Evolutionary conservation across 2,113 vertebrate species (phyloP).

Genomic region (Hiodon tergisus): DNA sequence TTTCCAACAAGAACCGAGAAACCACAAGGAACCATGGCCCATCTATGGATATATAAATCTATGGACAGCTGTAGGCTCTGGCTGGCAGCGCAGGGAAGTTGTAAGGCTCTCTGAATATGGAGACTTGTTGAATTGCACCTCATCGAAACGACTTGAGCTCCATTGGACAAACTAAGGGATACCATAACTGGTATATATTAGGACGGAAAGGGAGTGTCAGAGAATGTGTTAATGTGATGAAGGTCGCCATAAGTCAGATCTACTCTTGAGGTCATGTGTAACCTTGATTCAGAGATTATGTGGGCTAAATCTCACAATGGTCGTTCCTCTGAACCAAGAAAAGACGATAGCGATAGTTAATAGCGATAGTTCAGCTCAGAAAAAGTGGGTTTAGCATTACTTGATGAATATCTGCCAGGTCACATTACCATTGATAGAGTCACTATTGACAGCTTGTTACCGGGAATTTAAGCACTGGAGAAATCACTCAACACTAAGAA

Average conservation of each 20-base stretch:
- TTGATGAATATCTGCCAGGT: constrained; percentile 1
- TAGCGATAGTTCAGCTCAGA: background rate
- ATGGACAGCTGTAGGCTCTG: constrained; percentile 37
- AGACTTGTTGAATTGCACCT: constrained; percentile 44
- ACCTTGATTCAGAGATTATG: background rate
- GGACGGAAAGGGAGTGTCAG: background rate
- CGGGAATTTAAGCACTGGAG: background rate
- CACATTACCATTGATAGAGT: background rate
- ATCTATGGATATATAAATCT: constrained; percentile 46
- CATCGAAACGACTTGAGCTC: constrained; percentile 36
- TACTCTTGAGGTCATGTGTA: background rate
- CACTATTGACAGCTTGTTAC: background rate
- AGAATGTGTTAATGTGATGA: background rate
- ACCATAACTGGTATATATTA: background rate
- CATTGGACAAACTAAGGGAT: constrained; percentile 47
- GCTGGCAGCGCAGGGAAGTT: constrained; percentile 39
- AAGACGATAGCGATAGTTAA: background rate
- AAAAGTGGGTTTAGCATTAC: background rate
- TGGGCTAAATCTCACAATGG: background rate
- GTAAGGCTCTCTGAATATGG: constrained; percentile 43
- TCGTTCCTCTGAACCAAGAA: background rate
- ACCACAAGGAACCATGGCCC: constrained; percentile 38
- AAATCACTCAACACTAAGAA: background rate
- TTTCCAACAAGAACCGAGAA: constrained; percentile 41
- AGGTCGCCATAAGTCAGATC: background rate